Conservation (phyloP, 2,888 invertebrate genomes). For the Aspidiotus rigidus region DNA sequence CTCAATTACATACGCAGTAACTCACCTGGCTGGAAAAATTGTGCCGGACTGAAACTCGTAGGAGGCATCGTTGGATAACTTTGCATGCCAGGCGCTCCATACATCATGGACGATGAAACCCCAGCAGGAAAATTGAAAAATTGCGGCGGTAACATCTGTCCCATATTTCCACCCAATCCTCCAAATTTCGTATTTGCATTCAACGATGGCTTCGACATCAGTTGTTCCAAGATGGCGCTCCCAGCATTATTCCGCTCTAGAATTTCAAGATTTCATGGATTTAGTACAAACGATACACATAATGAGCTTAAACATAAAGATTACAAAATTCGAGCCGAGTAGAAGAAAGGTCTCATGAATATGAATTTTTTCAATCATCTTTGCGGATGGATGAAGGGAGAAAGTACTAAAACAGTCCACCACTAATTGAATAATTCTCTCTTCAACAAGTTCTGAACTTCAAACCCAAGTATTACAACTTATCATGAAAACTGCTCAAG, state of each 20-base stretch:
- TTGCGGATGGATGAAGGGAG: too few relatives aligned
- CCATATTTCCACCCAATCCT: conserved; percentile 10
- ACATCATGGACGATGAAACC: conserved; percentile 23
- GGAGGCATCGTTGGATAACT: conserved; percentile 28
- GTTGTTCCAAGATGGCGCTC: conserved; percentile 26
- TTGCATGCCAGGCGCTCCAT: conserved; percentile 25
- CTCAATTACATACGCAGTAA: neutral
- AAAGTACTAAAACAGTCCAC: too few relatives aligned
- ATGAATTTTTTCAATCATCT: too few relatives aligned
- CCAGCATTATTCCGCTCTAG: conserved; percentile 13
- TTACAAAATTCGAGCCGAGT: neutral
- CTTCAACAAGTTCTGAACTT: too few relatives aligned
- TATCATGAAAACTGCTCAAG: too few relatives aligned
- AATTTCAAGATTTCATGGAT: neutral
- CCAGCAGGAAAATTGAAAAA: conserved; percentile 27
- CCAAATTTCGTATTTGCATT: conserved; percentile 21
- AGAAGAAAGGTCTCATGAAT: too few relatives aligned
- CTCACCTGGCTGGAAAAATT: conserved; percentile 26
- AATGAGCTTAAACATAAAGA: neutral
- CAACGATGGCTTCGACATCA: conserved; percentile 29
- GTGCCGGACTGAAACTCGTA: conserved; percentile 13
- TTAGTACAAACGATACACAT: neutral
- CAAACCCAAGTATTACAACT: too few relatives aligned
- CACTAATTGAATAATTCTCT: too few relatives aligned
- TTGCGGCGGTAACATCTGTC: conserved; percentile 16